Percentiles rank a stretch among this genome's conserved stretches.
Evolutionary conservation across 2,888 invertebrate genomes (phyloP).

Genomic region (Archaeoteleia sp.): DNA sequence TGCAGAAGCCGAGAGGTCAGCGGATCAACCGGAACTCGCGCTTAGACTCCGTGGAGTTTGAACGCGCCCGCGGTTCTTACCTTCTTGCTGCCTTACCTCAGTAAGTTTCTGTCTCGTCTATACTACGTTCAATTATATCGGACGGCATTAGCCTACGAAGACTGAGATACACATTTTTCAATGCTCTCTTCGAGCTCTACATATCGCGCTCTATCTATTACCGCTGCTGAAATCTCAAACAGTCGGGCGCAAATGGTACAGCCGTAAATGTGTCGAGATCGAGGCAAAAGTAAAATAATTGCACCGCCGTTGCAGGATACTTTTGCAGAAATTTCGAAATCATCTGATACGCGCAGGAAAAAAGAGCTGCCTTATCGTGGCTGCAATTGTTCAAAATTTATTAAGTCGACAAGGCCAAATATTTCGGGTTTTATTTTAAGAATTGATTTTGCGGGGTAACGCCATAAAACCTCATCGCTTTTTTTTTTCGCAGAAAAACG

Average conservation of each 20-base stretch:
- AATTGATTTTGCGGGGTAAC: too few species aligned
- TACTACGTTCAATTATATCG: constrained; percentile 54
- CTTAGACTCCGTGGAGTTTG: constrained; percentile 68
- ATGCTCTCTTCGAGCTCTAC: constrained; percentile 35
- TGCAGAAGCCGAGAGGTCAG: constrained; percentile 75
- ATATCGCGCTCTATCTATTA: constrained; percentile 53
- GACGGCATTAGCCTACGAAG: constrained; percentile 54
- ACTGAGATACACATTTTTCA: constrained; percentile 51
- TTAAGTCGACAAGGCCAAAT: too few species aligned
- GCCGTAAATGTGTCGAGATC: constrained; percentile 34
- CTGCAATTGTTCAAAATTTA: too few species aligned
- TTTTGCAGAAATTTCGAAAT: constrained; percentile 14
- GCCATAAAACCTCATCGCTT: too few species aligned
- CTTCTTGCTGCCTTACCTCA: constrained; percentile 60
- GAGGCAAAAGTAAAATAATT: constrained; percentile 34
- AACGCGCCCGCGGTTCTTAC: constrained; percentile 66
- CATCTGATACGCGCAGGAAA: constrained; percentile 14
- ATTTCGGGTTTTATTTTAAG: too few species aligned
- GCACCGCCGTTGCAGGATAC: constrained; percentile 9
- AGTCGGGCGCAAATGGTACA: constrained; percentile 25
- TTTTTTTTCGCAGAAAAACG: too few species aligned
- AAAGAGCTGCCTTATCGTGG: too few species aligned
- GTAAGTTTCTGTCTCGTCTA: constrained; percentile 50
- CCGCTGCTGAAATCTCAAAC: constrained; percentile 38
- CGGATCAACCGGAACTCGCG: constrained; percentile 76